phyloP scores from a whole-genome alignment of 1,140 invertebrate genomes.

The Leptinotarsa undecemlineata region DNA sequence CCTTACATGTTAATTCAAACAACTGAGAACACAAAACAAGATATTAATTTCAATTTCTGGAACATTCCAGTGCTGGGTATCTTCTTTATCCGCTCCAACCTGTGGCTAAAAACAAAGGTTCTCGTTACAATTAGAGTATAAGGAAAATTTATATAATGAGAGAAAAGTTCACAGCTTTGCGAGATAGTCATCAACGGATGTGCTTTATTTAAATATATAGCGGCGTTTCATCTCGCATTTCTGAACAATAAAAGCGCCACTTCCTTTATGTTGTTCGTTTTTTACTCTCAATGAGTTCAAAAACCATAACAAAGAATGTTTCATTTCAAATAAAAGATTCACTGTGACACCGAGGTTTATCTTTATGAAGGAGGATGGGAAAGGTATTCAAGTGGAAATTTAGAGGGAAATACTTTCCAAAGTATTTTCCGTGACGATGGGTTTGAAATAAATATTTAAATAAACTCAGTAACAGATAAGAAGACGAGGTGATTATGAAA shows the following conservation, averaged over 20 bases:
- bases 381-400: too few species aligned
- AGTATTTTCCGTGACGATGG: too few species aligned
- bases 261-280: not conserved
- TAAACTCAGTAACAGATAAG: too few species aligned
- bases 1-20: not conserved
- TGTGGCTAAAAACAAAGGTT: not conserved
- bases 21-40: not conserved
- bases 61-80: not conserved
- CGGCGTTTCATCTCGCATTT: constrained; percentile 5
- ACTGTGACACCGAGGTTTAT: too few species aligned
- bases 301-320: not conserved
- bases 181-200: constrained; percentile 5
- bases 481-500: too few species aligned
- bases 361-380: too few species aligned
- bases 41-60: not conserved
- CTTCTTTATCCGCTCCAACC: not conserved
- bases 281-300: not conserved
- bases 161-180: constrained; percentile 2
- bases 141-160: not conserved
- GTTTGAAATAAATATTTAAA: too few species aligned
- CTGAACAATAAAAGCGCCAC: constrained; percentile 2
- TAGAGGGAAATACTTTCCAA: too few species aligned
- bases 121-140: not conserved
- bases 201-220: constrained; percentile 7
- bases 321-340: not conserved